These are phyloP conservation scores for Melikaiella ostensackeni DNA, from an alignment of 2,888 invertebrate genomes.

Conservation along the genomic window DNA sequence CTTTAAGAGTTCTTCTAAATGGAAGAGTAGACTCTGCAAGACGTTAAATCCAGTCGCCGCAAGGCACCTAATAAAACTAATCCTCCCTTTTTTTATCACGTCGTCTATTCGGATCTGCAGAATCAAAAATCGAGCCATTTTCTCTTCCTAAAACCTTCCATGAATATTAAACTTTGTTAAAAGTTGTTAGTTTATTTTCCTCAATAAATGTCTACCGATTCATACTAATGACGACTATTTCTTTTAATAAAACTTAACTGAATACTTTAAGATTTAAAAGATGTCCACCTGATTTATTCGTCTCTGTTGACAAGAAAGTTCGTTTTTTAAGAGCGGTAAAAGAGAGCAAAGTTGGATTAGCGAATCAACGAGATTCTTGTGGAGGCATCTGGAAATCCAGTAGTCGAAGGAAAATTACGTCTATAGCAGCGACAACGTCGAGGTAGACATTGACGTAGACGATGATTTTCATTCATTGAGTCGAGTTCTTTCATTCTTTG, in stretches of 20 bases:
- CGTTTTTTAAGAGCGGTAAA: not conserved
- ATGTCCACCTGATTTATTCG: not conserved
- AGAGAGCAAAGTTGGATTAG: slow-evolving; percentile 3
- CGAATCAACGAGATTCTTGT: slow-evolving; percentile 12
- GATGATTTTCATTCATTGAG: slow-evolving; percentile 5
- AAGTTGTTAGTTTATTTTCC: no score
- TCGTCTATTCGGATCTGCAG: not conserved
- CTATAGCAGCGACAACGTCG: not conserved
- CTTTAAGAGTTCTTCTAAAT: slow-evolving; percentile 8
- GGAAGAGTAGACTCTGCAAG: slow-evolving; percentile 3
- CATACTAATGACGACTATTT: no score
- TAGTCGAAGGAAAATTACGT: not conserved
- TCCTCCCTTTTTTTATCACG: slow-evolving; percentile 14
- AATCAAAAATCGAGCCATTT: not conserved
- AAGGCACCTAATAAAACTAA: slow-evolving; percentile 37
- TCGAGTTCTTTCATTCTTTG: slow-evolving; percentile 4
- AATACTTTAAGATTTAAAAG: not conserved
- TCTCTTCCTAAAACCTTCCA: not conserved
- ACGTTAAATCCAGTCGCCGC: slow-evolving; percentile 29
- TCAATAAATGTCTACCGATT: no score
- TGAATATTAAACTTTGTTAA: no score
- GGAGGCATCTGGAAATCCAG: slow-evolving; percentile 4
- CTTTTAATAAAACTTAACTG: not conserved
- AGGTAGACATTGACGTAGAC: not conserved
- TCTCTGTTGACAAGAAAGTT: slow-evolving; percentile 1